Base-by-base conservation (phyloP, 2,888 invertebrate genomes). In the Chorisops tibialis region DNA sequence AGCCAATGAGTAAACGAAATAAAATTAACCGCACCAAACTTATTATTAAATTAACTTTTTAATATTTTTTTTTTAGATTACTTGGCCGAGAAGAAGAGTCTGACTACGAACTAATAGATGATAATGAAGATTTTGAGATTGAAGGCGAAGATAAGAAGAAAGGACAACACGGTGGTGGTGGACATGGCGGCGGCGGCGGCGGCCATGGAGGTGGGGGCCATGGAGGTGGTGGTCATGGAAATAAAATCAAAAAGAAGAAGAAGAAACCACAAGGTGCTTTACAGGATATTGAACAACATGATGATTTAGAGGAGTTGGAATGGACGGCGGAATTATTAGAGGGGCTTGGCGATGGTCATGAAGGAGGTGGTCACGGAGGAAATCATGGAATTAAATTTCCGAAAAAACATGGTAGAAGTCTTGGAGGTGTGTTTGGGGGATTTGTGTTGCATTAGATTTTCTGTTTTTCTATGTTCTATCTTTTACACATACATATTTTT, bases 121-220 rank as follows among this genome's bases (percentile, higher is more conserved):
- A 54, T 45, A 21, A 63, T 50, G 14, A 61, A 41, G 41, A 61
- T 38, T 35, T 48, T 52, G 59, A 61, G 48, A 18, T 52, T 70
- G 47, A 30, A 77, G 9, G 6, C 5, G 43, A 56, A 2, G 45
- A 43, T 16, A 56, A 30, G 9, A 30, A 30, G 75, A 41, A 74
- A 76, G 61, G 74, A 74, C 66, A 71, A 74, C 49, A 72, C 73
- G 65, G 68, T 11, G 70, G 83, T 81, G 65, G 75, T 79, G 77
- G 80, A 69, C 35, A 79, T 79, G 71, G 83, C 81, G 56, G 84
- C 72, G 2, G 78, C 79, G 72, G 83, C 82, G 3, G 83, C 69
- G 82, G 82, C 81, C 22, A 81, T 74, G 45, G 78, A 70, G 5
- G 79, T 71, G 68, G 79, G 67, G 69, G 81, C 79, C 72, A 79